phyloP scores from a whole-genome alignment of 2,888 invertebrate genomes.

The Synergus gifuensis region DNA sequence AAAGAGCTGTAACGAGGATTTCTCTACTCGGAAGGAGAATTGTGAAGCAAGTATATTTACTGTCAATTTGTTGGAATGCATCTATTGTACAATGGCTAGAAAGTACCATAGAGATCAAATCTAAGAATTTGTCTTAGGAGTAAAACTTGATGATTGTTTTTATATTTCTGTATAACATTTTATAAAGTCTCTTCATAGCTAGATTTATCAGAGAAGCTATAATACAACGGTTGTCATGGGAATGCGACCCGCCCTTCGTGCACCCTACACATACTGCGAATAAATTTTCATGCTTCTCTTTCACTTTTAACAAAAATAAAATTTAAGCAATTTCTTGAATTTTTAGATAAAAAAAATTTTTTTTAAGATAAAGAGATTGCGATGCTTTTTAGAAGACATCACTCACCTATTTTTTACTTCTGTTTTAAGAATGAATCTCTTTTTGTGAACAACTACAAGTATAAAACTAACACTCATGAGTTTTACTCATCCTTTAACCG shows the following conservation, averaged over 20 bases:
- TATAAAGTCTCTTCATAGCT: neutral
- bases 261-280: constrained; percentile 52
- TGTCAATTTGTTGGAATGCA: neutral
- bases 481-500: neutral
- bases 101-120: neutral
- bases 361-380: too few relatives aligned
- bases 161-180: neutral
- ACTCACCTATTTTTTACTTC: too few relatives aligned
- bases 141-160: too few relatives aligned
- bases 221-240: constrained; percentile 71
- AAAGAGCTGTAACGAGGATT: neutral
- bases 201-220: constrained; percentile 39
- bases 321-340: too few relatives aligned
- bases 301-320: too few relatives aligned
- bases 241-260: constrained; percentile 68
- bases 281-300: constrained; percentile 50
- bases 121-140: neutral
- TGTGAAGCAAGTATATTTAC: neutral
- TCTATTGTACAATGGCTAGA: neutral
- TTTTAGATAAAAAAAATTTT: too few relatives aligned
- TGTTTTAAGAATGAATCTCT: too few relatives aligned
- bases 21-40: neutral
- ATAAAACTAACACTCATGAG: too few relatives aligned
- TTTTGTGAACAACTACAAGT: too few relatives aligned
- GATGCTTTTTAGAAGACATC: too few relatives aligned